These are phyloP conservation scores for Agrypnia vestita DNA, from an alignment of 1,140 invertebrate species.

Conservation along the genomic window DNA sequence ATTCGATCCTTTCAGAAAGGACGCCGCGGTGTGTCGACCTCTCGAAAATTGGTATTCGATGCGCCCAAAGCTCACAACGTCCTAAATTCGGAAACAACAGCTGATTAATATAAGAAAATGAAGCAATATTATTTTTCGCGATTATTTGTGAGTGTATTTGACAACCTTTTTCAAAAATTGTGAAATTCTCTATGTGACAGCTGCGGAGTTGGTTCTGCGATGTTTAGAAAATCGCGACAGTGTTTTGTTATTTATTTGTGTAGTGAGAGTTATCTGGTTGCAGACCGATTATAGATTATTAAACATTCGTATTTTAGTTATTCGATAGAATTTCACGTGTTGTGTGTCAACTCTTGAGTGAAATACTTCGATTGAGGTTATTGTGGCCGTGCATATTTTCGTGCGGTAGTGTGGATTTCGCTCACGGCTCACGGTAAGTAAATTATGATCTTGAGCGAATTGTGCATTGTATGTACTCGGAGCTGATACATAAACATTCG, in stretches of 20 bases:
- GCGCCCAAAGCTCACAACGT: slow-evolving; percentile 26
- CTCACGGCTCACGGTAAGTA: slow-evolving; percentile 23
- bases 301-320: slow-evolving; percentile 8
- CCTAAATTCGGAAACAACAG: slow-evolving; percentile 27
- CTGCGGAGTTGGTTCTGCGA: not conserved
- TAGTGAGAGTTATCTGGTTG: slow-evolving; percentile 12
- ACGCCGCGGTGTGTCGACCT: slow-evolving; percentile 21
- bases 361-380: slow-evolving; percentile 24
- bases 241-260: slow-evolving; percentile 47
- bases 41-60: slow-evolving; percentile 28
- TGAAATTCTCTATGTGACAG: slow-evolving; percentile 20
- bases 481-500: slow-evolving; percentile 5
- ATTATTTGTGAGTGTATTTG: not conserved
- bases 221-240: not conserved
- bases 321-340: not conserved
- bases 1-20: slow-evolving; percentile 18
- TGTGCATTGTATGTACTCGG: not conserved
- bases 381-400: slow-evolving; percentile 3
- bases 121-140: slow-evolving; percentile 6
- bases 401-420: slow-evolving; percentile 23
- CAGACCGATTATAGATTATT: not conserved
- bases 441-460: slow-evolving; percentile 3
- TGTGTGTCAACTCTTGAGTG: slow-evolving; percentile 28
- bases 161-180: not conserved
- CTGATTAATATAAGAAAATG: slow-evolving; percentile 27